A percentile compares a stretch with the other conserved stretches of the same genome.
Conservation (phyloP, 37 sponge, comb jelly and placozoan species). For the Cliona cf. orientalis region DNA sequence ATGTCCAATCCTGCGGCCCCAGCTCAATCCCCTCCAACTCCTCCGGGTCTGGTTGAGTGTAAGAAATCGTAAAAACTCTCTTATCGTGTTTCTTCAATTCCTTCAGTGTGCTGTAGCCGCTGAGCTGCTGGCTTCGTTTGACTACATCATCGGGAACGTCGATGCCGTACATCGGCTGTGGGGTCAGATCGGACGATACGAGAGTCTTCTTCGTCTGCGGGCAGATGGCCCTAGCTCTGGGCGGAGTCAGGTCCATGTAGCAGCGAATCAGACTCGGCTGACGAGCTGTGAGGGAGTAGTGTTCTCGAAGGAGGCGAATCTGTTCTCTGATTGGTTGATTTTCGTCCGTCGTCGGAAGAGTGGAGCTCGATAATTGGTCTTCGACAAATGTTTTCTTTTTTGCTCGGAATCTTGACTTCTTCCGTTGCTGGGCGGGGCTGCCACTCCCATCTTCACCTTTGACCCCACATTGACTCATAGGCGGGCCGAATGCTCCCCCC, state of each 20-base stretch:
- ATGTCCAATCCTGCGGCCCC: background rate
- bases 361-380: too few species aligned
- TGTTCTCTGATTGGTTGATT: conserved; percentile 9
- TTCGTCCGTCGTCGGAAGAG: background rate
- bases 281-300: conserved; percentile 14
- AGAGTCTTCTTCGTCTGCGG: conserved; percentile 27
- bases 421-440: background rate
- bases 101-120: background rate
- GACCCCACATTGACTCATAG: background rate
- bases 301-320: conserved; percentile 12
- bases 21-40: background rate
- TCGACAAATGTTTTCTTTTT: background rate
- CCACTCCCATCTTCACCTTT: background rate
- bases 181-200: background rate
- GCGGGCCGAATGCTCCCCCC: conserved; percentile 38
- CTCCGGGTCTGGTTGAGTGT: background rate
- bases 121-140: conserved; percentile 9
- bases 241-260: conserved; percentile 10
- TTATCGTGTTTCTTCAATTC: background rate
- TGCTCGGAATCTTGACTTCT: background rate
- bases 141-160: conserved; percentile 41
- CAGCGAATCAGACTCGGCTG: conserved; percentile 16
- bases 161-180: conserved; percentile 9
- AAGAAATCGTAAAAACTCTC: conserved; percentile 13
- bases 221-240: conserved; percentile 27